Percentiles rank a stretch among this genome's conserved stretches.
These are phyloP conservation scores for Ciconia nigra DNA, from an alignment of 2,797 vertebrate genomes.

Conservation along the genomic window DNA sequence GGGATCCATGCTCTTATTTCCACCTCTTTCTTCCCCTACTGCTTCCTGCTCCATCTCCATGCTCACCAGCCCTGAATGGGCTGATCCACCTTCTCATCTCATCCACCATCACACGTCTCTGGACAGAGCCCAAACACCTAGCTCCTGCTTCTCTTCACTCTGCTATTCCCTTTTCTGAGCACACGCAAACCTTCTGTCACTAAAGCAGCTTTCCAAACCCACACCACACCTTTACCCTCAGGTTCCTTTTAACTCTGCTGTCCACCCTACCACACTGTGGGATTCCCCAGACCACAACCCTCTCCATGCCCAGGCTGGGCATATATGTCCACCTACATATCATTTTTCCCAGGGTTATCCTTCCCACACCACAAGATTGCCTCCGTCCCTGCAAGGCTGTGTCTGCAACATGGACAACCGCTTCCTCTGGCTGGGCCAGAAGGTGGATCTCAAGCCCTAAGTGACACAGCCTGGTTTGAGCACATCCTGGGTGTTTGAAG, in stretches of 20 bases:
- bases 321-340: neutral
- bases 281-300: neutral
- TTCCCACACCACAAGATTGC: neutral
- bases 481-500: neutral
- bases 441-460: neutral
- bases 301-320: neutral
- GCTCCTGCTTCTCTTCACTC: neutral
- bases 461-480: neutral
- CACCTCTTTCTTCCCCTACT: neutral
- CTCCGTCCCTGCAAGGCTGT: neutral
- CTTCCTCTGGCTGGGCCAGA: neutral
- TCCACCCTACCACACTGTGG: neutral
- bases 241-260: neutral
- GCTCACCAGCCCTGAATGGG: neutral
- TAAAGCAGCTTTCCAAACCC: neutral
- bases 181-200: neutral
- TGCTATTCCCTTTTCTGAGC: neutral
- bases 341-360: neutral
- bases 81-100: neutral
- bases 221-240: neutral
- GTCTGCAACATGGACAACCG: neutral
- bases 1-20: neutral
- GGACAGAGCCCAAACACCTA: neutral
- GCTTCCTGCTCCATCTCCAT: neutral
- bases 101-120: neutral